Percentiles rank a stretch among this genome's conserved stretches.
phyloP scores from a whole-genome alignment of 1,140 invertebrate genomes.

The Magallana gigas region DNA sequence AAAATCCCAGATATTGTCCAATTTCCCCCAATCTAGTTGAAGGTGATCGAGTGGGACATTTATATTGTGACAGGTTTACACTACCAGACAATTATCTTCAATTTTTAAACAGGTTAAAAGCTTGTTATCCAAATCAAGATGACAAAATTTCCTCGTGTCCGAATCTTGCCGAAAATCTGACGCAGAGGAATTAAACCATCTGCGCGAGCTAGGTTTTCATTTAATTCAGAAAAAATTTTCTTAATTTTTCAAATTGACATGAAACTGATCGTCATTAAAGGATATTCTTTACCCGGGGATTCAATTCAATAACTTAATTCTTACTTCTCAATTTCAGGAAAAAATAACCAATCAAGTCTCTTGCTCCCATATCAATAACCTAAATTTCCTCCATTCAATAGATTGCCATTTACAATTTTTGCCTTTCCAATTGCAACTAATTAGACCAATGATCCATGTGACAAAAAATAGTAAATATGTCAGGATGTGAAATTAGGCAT shows the following conservation, averaged over 20 bases:
- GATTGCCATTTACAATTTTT: background rate
- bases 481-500: slow-evolving; percentile 28
- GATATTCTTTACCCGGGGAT: background rate
- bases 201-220: background rate
- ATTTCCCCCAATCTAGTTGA: background rate
- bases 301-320: background rate
- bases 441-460: slow-evolving; percentile 9
- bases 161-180: background rate
- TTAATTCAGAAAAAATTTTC: background rate
- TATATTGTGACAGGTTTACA: slow-evolving; percentile 3
- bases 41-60: background rate
- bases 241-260: slow-evolving; percentile 8
- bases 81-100: slow-evolving; percentile 1
- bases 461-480: slow-evolving; percentile 8
- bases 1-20: background rate
- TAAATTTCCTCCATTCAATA: background rate
- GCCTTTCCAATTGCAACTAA: slow-evolving; percentile 5
- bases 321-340: background rate
- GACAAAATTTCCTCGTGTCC: background rate
- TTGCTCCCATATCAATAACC: background rate
- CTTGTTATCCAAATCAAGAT: slow-evolving; percentile 15
- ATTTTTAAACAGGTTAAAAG: background rate
- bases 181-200: background rate
- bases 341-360: background rate
- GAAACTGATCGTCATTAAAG: background rate